phyloP scores from a whole-genome alignment of 2,797 vertebrate species.

The Eulemur rubriventer region DNA sequence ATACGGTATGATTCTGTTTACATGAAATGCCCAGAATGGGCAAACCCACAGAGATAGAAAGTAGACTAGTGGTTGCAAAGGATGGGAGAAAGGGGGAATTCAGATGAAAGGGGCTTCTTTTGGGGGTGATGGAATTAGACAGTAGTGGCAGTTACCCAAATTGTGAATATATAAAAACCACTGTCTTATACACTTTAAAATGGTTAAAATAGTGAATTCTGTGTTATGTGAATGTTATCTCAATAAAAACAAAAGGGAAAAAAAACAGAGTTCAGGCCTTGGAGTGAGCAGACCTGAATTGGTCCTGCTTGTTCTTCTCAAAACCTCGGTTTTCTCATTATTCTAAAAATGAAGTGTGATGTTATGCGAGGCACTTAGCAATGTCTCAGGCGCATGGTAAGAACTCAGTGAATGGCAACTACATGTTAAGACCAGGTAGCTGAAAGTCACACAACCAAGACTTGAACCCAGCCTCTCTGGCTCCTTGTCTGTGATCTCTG shows the following conservation, averaged over 20 bases:
- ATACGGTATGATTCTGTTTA: not conserved
- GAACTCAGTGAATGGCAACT: not conserved
- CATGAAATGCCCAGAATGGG: not conserved
- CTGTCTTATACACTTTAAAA: not conserved
- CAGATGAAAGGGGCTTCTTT: not conserved
- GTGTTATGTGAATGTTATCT: not conserved
- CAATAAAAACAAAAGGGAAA: not conserved
- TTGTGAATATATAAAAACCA: not conserved
- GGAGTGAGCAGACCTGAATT: not conserved
- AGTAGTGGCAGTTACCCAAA: not conserved
- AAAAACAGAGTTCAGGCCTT: not conserved
- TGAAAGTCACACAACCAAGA: not conserved
- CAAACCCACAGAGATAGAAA: not conserved
- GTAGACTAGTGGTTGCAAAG: not conserved
- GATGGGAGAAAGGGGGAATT: accelerated
- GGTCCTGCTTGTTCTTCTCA: not conserved
- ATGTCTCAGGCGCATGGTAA: not conserved
- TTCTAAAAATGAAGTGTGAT: not conserved
- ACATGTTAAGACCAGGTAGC: not conserved
- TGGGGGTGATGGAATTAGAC: not conserved
- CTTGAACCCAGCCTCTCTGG: not conserved
- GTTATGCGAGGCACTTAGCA: not conserved
- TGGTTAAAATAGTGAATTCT: not conserved
- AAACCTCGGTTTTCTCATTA: not conserved
- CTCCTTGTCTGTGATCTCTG: not conserved